Percentiles rank a stretch among this genome's conserved stretches.
phyloP scores from a whole-genome alignment of 2,888 invertebrate species.

The Corythucha ciliata region DNA sequence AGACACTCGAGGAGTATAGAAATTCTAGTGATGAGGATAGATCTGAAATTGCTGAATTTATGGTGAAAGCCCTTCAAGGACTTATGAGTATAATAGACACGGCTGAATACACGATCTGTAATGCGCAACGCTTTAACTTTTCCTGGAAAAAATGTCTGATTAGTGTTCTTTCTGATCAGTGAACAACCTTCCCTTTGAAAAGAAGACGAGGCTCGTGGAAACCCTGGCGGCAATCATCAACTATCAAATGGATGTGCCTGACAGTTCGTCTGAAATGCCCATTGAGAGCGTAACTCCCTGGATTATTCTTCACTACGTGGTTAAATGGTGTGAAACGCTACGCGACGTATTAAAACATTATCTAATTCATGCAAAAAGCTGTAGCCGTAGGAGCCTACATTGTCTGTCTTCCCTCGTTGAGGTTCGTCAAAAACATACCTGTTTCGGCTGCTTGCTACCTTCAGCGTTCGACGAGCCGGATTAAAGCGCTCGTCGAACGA shows the following conservation, averaged over 20 bases:
- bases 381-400: too few species aligned
- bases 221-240: conserved; percentile 66
- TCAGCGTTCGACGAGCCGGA: too few species aligned
- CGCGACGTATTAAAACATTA: neutral
- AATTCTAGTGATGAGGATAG: conserved; percentile 39
- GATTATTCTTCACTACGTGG: conserved; percentile 71
- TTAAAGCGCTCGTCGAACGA: too few species aligned
- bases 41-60: conserved; percentile 29
- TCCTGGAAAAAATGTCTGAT: neutral
- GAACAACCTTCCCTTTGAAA: conserved; percentile 47
- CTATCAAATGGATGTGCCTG: conserved; percentile 60
- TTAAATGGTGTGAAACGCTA: conserved; percentile 45
- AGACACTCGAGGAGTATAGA: conserved; percentile 55
- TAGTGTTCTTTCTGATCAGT: too few species aligned
- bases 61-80: conserved; percentile 44
- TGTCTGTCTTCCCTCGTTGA: too few species aligned
- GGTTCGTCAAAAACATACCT: too few species aligned
- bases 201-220: conserved; percentile 58
- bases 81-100: conserved; percentile 47
- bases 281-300: conserved; percentile 67
- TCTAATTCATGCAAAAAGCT: neutral
- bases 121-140: conserved; percentile 27
- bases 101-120: conserved; percentile 47
- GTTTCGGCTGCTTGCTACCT: too few species aligned
- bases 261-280: conserved; percentile 55